Evolutionary conservation across 2,113 vertebrate species (phyloP), one percentile per base, ranked within the genome.

Genomic region (Oriolus oriolus): DNA sequence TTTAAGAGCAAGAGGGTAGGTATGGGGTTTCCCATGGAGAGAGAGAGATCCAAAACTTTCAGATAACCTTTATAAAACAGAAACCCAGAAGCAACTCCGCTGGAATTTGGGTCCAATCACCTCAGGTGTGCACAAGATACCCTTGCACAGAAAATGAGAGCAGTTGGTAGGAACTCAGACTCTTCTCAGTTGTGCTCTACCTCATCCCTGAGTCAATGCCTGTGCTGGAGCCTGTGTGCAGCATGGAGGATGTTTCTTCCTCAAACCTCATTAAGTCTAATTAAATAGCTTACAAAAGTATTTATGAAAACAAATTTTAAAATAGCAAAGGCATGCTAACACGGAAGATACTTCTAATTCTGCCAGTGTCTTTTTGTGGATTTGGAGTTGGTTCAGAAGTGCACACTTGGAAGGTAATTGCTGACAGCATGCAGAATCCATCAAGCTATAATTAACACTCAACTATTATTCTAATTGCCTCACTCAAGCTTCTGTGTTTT

Each of bases 401-500:
- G 96, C 94, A 93, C 83, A 94, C 97, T 97, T 95, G 89, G 96
- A 97, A 98, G 96, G 95, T 98, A 98, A 98, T 98, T 98, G 96
- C 96, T 97, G 97, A 96, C 97, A 97, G 95, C 96, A 82, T 73
- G 97, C 96, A 97, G 96, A 97, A 97, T 97, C 97, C 97, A 98
- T 98, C 97, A 98, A 96, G 96, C 97, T 96, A 77, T 98, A 98
- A 98, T 98, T 98, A 98, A 98, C 97, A 98, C 90, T 93, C 95
- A 90, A 97, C 96, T 96, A 97, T 98, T 98, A 98, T 98, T 97
- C 98, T 98, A 98, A 98, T 98, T 98, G 97, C 96, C 95, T 98
- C 94, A 97, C 97, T 98, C 96, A 97, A 97, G 95, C 96, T 97
- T 96, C 95, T 96, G 95, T 95, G 97, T 98, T 98, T 98, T 98